A percentile compares a stretch with the other conserved stretches of the same genome.
These are phyloP conservation scores for Molorchus minor DNA, from an alignment of 2,888 invertebrate genomes.

Conservation along the genomic window DNA sequence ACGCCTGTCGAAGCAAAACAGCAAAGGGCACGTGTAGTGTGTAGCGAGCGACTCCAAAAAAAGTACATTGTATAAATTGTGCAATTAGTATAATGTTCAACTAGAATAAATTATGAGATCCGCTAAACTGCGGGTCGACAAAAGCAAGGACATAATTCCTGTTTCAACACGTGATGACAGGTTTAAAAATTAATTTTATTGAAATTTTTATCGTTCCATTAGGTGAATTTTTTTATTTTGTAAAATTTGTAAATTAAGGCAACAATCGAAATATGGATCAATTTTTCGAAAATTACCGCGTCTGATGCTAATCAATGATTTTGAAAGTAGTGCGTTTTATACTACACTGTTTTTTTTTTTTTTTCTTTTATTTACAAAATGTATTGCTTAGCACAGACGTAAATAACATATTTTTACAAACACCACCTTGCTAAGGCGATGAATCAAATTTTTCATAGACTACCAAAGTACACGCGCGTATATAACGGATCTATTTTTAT, in stretches of 20 bases:
- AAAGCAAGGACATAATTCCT: constrained; percentile 4
- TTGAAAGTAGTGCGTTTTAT: too few relatives aligned
- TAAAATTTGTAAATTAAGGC: too few relatives aligned
- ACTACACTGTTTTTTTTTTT: too few relatives aligned
- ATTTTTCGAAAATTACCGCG: too few relatives aligned
- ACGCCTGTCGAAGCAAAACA: too few relatives aligned
- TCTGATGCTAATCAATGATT: too few relatives aligned
- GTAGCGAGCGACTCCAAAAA: background rate
- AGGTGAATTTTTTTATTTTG: too few relatives aligned
- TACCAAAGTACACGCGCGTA: background rate
- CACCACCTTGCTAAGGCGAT: constrained; percentile 13
- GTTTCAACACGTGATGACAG: background rate
- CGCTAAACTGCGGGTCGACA: constrained; percentile 4
- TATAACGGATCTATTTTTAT: constrained; percentile 17
- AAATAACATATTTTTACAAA: constrained; percentile 2
- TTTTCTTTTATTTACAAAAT: too few relatives aligned
- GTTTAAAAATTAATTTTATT: too few relatives aligned
- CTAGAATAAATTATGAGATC: constrained; percentile 14
- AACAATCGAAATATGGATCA: too few relatives aligned
- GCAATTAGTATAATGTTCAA: constrained; percentile 18
- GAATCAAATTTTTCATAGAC: constrained; percentile 10
- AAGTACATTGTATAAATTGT: constrained; percentile 9
- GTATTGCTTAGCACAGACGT: background rate
- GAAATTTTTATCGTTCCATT: too few relatives aligned
- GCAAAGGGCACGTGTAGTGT: background rate